phyloP scores from a whole-genome alignment of 2,797 vertebrate species.

The Spondyliosoma cantharus region DNA sequence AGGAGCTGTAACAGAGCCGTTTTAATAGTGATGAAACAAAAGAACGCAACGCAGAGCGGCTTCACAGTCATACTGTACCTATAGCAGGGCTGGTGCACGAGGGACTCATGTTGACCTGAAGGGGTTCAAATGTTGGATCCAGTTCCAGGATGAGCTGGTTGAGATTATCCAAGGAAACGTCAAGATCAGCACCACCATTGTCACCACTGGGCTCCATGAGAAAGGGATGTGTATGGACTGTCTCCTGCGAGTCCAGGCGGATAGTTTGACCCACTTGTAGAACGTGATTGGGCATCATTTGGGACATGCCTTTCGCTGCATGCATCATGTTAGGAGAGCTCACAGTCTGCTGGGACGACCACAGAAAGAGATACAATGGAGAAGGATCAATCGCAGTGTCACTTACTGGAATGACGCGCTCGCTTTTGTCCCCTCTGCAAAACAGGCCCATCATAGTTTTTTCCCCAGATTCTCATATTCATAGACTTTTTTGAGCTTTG shows the following conservation, averaged over 20 bases:
- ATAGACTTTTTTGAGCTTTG: not conserved
- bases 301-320: conserved; percentile 81
- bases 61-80: conserved; percentile 61
- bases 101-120: conserved; percentile 58
- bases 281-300: conserved; percentile 85
- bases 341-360: conserved; percentile 35
- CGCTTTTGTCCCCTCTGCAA: conserved; percentile 36
- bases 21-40: not conserved
- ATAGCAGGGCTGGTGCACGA: conserved; percentile 43
- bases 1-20: not conserved
- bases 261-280: conserved; percentile 86
- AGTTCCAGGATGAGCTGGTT: conserved; percentile 93
- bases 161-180: conserved; percentile 88
- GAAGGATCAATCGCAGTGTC: conserved; percentile 41
- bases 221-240: conserved; percentile 36
- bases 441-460: not conserved
- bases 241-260: conserved; percentile 71
- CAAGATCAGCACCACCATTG: conserved; percentile 78
- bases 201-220: conserved; percentile 37
- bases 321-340: conserved; percentile 71
- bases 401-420: conserved; percentile 12
- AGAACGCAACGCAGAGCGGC: not conserved
- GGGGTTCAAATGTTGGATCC: conserved; percentile 90
- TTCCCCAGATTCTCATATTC: conserved; percentile 24
- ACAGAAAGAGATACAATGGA: conserved; percentile 48